Percentiles rank a stretch among this genome's conserved stretches.
phyloP scores from a whole-genome alignment of 2,888 invertebrate genomes.

The Anoplius nigerrimus region DNA sequence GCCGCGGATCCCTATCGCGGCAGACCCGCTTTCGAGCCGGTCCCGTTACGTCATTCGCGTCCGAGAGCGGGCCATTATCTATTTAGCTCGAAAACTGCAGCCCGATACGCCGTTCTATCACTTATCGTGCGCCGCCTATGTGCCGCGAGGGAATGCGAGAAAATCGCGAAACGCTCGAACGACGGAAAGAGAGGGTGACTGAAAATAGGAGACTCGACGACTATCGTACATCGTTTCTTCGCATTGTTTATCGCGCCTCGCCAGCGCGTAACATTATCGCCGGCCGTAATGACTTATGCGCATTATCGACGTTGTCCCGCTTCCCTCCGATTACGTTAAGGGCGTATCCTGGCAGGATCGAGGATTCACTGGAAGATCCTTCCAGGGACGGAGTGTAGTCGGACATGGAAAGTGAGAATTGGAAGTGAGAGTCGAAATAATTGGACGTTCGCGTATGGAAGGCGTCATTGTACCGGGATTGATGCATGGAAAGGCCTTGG shows the following conservation, averaged over 20 bases:
- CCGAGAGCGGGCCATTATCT: slow-evolving; percentile 33
- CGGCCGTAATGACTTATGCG: slow-evolving; percentile 33
- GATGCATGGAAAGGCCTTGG: not conserved
- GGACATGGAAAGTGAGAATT: too few species aligned
- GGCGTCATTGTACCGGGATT: too few species aligned
- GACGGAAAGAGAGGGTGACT: not conserved
- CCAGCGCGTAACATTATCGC: slow-evolving; percentile 42
- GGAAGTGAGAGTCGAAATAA: too few species aligned
- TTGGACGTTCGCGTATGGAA: not conserved
- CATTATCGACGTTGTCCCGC: slow-evolving; percentile 40
- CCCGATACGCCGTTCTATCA: slow-evolving; percentile 16
- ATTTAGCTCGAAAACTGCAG: slow-evolving; percentile 48
- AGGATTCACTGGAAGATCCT: too few species aligned
- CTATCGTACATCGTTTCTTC: slow-evolving; percentile 26
- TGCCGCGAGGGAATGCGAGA: slow-evolving; percentile 2
- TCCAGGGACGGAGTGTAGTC: too few species aligned
- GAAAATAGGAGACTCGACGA: not conserved
- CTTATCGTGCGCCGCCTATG: slow-evolving; percentile 30
- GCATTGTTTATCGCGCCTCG: slow-evolving; percentile 45
- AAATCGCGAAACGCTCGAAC: not conserved
- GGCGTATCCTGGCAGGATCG: not conserved
- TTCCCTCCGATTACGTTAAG: slow-evolving; percentile 48
- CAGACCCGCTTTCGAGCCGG: slow-evolving; percentile 2
- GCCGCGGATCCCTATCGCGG: too few species aligned
- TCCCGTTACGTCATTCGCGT: slow-evolving; percentile 34